These are phyloP conservation scores for Drosophila seguyi DNA, from an alignment of 1,140 invertebrate genomes.

Conservation along the genomic window DNA sequence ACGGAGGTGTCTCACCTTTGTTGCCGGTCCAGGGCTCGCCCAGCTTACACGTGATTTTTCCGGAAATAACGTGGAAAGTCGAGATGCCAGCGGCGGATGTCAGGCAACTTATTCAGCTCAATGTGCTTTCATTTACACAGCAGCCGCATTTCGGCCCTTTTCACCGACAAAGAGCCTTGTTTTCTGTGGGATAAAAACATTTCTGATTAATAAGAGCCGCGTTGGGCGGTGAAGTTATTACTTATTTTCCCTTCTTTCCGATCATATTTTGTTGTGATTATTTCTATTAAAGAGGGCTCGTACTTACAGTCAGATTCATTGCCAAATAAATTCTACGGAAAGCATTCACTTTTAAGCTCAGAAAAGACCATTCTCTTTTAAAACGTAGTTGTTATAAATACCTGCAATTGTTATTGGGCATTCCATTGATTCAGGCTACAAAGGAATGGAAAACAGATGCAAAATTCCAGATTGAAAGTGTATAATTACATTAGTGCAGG, in stretches of 20 bases:
- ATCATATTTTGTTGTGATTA: neutral
- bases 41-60: conserved; percentile 53
- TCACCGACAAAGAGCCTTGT: neutral
- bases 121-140: conserved; percentile 22
- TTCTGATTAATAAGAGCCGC: conserved; percentile 7
- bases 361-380: no score
- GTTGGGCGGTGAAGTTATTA: neutral
- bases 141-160: conserved; percentile 4
- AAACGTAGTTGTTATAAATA: no score
- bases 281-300: neutral
- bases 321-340: no score
- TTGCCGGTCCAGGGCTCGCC: conserved; percentile 41
- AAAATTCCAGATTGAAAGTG: no score
- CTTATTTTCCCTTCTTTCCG: neutral
- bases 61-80: conserved; percentile 19
- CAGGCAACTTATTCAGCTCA: conserved; percentile 28
- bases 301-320: neutral
- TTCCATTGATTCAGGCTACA: neutral
- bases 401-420: no score
- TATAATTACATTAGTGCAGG: no score
- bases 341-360: no score
- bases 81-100: conserved; percentile 12
- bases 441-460: no score
- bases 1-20: conserved; percentile 52
- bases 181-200: conserved; percentile 6